Conservation (phyloP, 2,888 invertebrate genomes). For the Idaea dimidiata region DNA sequence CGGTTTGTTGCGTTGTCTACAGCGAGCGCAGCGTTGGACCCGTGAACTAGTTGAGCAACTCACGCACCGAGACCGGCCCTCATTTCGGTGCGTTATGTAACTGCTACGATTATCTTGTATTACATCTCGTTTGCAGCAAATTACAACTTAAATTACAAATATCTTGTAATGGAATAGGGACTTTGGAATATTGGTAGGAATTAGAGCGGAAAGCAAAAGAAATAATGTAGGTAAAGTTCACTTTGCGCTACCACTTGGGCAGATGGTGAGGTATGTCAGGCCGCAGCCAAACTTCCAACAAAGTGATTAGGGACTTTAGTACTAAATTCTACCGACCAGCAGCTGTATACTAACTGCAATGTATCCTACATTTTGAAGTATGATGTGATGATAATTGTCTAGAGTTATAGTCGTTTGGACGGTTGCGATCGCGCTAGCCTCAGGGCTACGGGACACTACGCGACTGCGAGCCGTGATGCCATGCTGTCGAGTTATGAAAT, state of each 20-base stretch:
- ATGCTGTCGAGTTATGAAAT: background rate
- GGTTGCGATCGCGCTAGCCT: background rate
- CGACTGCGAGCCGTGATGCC: background rate
- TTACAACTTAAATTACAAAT: background rate
- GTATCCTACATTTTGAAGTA: no score
- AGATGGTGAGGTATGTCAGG: no score
- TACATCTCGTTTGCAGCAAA: background rate
- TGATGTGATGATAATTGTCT: no score
- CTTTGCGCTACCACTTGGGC: no score
- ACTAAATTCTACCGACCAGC: no score
- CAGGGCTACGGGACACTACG: background rate
- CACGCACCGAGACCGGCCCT: conserved; percentile 41
- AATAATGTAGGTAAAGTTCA: no score
- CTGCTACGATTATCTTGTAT: conserved; percentile 5
- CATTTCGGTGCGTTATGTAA: conserved; percentile 36
- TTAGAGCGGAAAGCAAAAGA: no score
- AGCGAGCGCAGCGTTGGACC: background rate
- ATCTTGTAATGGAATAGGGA: background rate
- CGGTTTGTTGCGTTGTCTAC: background rate
- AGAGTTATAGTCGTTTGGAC: background rate
- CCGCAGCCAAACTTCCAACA: no score
- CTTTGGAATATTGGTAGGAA: background rate
- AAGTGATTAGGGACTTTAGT: no score
- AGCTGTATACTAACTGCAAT: no score
- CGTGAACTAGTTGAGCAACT: conserved; percentile 22